phyloP scores from a whole-genome alignment of 2,113 vertebrate genomes.

The Scalopus aquaticus region DNA sequence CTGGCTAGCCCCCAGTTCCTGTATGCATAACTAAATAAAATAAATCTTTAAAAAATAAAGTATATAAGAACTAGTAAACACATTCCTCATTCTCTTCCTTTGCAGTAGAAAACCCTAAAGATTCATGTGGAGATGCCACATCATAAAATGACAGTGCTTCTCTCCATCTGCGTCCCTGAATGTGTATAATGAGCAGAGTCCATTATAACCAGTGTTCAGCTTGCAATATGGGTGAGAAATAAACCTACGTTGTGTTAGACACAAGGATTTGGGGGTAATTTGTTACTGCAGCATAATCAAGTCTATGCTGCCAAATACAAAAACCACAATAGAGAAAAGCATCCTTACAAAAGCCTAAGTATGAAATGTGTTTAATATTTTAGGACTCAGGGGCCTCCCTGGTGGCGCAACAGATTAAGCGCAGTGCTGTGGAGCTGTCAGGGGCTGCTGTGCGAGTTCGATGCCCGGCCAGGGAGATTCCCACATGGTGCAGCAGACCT shows the following conservation, averaged over 20 bases:
- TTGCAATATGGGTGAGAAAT: not conserved
- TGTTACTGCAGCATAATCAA: not conserved
- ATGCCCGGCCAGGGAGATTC: too few relatives aligned
- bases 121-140: not conserved
- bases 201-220: not conserved
- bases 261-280: not conserved
- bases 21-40: too few relatives aligned
- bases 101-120: not conserved
- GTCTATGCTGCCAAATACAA: not conserved
- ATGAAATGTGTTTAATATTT: not conserved
- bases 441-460: too few relatives aligned
- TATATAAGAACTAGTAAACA: not conserved
- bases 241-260: not conserved
- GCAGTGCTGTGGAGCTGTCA: too few relatives aligned
- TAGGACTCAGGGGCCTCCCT: not conserved
- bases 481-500: too few relatives aligned
- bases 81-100: not conserved
- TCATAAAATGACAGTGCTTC: not conserved
- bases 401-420: too few relatives aligned
- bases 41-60: too few relatives aligned
- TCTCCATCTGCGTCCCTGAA: not conserved
- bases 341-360: not conserved
- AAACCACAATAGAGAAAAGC: not conserved
- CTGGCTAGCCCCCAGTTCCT: too few relatives aligned
- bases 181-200: not conserved